Base-by-base conservation (phyloP, 53 echinoderm and acorn worm species). In the Echinarachnius parma region DNA sequence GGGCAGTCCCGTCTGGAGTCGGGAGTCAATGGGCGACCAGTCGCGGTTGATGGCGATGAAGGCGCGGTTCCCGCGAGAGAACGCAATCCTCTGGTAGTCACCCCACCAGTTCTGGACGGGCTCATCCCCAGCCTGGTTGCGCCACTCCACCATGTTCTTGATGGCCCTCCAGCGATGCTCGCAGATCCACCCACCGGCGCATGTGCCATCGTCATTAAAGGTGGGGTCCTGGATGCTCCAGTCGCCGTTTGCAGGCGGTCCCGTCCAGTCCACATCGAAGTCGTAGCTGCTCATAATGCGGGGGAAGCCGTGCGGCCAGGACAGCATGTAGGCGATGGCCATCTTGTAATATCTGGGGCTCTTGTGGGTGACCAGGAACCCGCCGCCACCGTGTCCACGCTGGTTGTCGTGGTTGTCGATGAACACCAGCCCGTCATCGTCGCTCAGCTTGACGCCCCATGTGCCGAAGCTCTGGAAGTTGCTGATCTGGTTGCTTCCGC, bases 371-470 rank as follows among this genome's bases (percentile, higher is more conserved):
- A 96, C 26, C 23, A 91, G 61, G 15, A 21, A 16, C 3, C 87
- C 87, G 13, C 78, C 93, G 18, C 89, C 93, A 20, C 89, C 86
- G 33, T 87, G 87, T 3, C 85, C 91, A 19, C 98, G 84, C 56
- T 96, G 98, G 75, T 92, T 91, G 84, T 96, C 98, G 56, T 96
- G 98, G 76, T 96, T 96, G 54, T 96, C 98, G 57, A 96, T 36
- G 34, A 96, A 96, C 4, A 88, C 90, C 28, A 96, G 14, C 2
- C 88, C 78, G 53, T 55, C 53, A 25, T 48, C 32, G n/a, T 91
- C 78, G 29, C 62, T 75, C 2, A 88, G 34, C 34, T 91, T 58
- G 33, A 83, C 66, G 7, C 88, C 88, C 91, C 91, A 91, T 2
- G 13, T 14, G 42, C 74, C 74, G 42, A 72, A 72, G 57, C 4